A percentile compares a stretch with the other conserved stretches of the same genome.
These are phyloP conservation scores for Eptatretus atami DNA, from an alignment of 2,797 vertebrate species.

Conservation along the genomic window DNA sequence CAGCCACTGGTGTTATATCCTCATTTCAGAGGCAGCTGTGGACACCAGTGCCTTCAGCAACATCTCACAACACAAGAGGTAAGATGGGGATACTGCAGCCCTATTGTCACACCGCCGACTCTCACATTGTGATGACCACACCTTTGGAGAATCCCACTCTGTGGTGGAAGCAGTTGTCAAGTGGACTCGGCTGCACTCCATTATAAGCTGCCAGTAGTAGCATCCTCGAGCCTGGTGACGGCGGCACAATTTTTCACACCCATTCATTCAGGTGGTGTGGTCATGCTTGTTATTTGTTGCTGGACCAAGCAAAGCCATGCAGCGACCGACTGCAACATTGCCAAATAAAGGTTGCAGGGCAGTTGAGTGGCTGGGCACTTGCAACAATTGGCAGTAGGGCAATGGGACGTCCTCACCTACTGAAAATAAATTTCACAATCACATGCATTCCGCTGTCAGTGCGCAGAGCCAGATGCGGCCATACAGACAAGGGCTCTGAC, in stretches of 20 bases:
- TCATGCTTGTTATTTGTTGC: slow-evolving; percentile 48
- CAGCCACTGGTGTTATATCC: too few species aligned
- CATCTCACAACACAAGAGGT: slow-evolving; percentile 54
- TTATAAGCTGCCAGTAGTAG: slow-evolving; percentile 87
- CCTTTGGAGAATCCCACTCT: slow-evolving; percentile 22
- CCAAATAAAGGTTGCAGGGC: slow-evolving; percentile 75
- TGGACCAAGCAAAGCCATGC: slow-evolving; percentile 86
- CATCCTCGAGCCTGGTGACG: slow-evolving; percentile 75
- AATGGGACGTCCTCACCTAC: slow-evolving; percentile 35
- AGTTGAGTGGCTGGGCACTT: slow-evolving; percentile 53
- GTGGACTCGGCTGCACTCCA: slow-evolving; percentile 54
- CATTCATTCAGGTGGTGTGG: slow-evolving; percentile 69
- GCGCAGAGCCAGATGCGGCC: slow-evolving; percentile 31
- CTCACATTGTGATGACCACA: slow-evolving; percentile 41
- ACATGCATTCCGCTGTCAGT: slow-evolving; percentile 75
- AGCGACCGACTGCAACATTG: slow-evolving; percentile 86
- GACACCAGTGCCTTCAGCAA: slow-evolving; percentile 40
- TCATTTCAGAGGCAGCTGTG: too few species aligned
- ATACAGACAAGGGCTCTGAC: slow-evolving; percentile 12
- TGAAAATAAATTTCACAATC: slow-evolving; percentile 78
- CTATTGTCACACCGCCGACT: slow-evolving; percentile 27
- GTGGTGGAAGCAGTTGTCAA: slow-evolving; percentile 47
- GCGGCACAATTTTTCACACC: slow-evolving; percentile 95
- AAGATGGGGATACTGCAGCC: slow-evolving; percentile 30
- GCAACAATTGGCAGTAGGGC: slow-evolving; percentile 20